Conservation (phyloP, 2,113 vertebrate species). For the Crotalus tigris region DNA sequence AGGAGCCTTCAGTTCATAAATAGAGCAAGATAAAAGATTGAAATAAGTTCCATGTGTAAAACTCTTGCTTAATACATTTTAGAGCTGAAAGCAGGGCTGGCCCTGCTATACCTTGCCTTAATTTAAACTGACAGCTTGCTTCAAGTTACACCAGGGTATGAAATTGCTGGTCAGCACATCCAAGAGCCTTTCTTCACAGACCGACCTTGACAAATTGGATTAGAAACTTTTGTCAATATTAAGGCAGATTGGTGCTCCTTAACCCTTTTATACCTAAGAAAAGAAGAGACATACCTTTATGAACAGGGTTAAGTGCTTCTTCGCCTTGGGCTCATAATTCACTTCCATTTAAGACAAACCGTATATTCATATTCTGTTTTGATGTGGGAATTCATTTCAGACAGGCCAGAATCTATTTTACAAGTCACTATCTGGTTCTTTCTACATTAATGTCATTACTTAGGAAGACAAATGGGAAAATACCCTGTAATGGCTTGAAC, state of each 20-base stretch:
- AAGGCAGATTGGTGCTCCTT: background rate
- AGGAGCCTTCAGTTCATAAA: background rate
- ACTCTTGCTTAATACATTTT: slow-evolving; percentile 3
- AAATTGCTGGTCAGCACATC: slow-evolving; percentile 35
- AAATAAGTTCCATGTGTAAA: slow-evolving; percentile 1
- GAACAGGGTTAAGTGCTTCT: background rate
- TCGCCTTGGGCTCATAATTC: background rate
- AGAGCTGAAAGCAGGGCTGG: background rate
- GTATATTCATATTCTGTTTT: background rate
- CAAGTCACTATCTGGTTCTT: background rate
- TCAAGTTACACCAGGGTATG: slow-evolving; percentile 9
- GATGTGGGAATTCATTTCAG: background rate
- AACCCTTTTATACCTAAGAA: background rate
- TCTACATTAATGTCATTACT: background rate
- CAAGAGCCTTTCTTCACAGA: slow-evolving; percentile 6
- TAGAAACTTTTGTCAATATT: slow-evolving; percentile 23
- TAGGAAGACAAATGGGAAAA: background rate
- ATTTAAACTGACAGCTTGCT: slow-evolving; percentile 20
- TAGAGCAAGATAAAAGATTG: background rate
- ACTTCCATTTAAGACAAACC: background rate
- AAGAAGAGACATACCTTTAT: background rate
- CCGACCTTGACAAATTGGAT: slow-evolving; percentile 27
- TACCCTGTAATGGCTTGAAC: background rate
- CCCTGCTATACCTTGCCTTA: slow-evolving; percentile 11
- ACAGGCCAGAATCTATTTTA: background rate